Conservation (phyloP, 1,140 invertebrate genomes). For the Amyelois transitella region DNA sequence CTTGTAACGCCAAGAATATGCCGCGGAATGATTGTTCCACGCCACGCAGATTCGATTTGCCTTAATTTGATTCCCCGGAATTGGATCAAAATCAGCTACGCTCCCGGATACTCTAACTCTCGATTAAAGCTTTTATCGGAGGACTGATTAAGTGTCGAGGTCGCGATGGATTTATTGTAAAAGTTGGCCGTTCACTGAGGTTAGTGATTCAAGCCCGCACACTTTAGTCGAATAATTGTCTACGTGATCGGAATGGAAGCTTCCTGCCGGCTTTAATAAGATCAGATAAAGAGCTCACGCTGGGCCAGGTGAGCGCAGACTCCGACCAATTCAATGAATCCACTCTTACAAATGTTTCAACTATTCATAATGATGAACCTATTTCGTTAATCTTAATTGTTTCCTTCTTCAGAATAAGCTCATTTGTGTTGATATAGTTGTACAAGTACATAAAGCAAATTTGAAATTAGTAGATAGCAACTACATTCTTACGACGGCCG, state of each 20-base stretch:
- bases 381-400: too few relatives aligned
- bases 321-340: too few relatives aligned
- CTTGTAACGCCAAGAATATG: too few relatives aligned
- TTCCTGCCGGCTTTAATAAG: slow-evolving; percentile 51
- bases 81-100: slow-evolving; percentile 44
- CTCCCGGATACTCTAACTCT: slow-evolving; percentile 47
- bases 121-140: slow-evolving; percentile 58
- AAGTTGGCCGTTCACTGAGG: slow-evolving; percentile 64
- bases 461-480: too few relatives aligned
- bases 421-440: too few relatives aligned
- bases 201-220: slow-evolving; percentile 70
- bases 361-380: too few relatives aligned
- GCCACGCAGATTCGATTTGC: slow-evolving; percentile 6
- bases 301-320: slow-evolving; percentile 12
- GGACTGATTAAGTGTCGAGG: slow-evolving; percentile 68
- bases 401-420: too few relatives aligned
- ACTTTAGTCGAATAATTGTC: slow-evolving; percentile 72
- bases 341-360: too few relatives aligned
- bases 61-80: slow-evolving; percentile 31
- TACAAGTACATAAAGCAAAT: too few relatives aligned
- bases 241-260: slow-evolving; percentile 67
- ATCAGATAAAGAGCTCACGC: slow-evolving; percentile 37
- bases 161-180: slow-evolving; percentile 65
- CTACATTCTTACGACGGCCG: too few relatives aligned
- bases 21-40: background rate